Conservation (phyloP, 2,113 vertebrate genomes). For the Actenoides lindsayi region DNA sequence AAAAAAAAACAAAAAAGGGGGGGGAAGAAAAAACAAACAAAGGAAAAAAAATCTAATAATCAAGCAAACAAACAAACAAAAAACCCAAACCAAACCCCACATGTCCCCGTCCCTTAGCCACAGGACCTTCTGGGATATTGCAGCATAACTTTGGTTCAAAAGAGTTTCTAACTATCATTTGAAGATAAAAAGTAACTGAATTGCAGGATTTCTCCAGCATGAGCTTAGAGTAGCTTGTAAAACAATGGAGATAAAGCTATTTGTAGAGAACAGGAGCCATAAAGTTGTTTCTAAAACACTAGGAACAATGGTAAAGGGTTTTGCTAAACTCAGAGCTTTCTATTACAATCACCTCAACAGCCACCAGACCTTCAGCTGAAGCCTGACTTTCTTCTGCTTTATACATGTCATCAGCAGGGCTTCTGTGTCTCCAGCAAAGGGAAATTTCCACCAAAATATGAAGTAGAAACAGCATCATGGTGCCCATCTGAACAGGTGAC, state of each 20-base stretch:
- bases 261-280: not conserved
- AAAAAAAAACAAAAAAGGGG: too few species aligned
- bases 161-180: not conserved
- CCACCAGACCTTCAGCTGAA: not conserved
- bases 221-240: not conserved
- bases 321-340: not conserved
- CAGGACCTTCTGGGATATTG: not conserved
- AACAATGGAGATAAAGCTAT: not conserved
- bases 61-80: not conserved
- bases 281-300: not conserved
- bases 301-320: not conserved
- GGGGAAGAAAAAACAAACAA: not conserved
- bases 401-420: not conserved
- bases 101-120: not conserved
- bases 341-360: not conserved
- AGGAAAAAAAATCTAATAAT: too few species aligned
- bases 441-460: too few species aligned
- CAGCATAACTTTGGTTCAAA: not conserved
- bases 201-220: not conserved
- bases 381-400: not conserved
- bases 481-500: not conserved
- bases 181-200: not conserved
- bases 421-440: not conserved
- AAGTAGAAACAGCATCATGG: not conserved
- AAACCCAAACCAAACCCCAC: not conserved